Evolutionary conservation across 2,888 invertebrate species (phyloP).

Genomic region (Drymonia ruficornis): DNA sequence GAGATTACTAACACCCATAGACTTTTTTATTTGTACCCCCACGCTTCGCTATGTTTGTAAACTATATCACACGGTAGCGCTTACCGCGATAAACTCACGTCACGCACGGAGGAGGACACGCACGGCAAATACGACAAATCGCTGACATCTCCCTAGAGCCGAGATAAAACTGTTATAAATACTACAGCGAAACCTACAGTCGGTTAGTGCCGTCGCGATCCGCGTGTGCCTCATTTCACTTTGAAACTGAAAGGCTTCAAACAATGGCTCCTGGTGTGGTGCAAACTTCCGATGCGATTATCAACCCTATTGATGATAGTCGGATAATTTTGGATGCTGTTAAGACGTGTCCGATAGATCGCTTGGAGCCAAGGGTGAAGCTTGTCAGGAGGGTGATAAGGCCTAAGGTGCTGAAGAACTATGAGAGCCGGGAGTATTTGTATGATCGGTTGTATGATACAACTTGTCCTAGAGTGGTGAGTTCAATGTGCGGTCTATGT

Average conservation of each 20-base stretch:
- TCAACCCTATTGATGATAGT: constrained; percentile 43
- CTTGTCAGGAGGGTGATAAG: constrained; percentile 56
- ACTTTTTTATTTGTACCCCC: no score
- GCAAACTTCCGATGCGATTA: constrained; percentile 59
- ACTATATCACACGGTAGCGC: not conserved
- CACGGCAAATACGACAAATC: constrained; percentile 47
- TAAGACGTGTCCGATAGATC: constrained; percentile 59
- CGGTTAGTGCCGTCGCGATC: constrained; percentile 62
- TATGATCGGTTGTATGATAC: constrained; percentile 73
- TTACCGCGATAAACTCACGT: not conserved
- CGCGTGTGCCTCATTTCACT: constrained; percentile 49
- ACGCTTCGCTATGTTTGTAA: not conserved
- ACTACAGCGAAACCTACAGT: constrained; percentile 53
- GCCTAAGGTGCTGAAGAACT: constrained; percentile 73
- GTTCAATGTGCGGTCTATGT: constrained; percentile 33
- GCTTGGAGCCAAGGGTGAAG: constrained; percentile 42
- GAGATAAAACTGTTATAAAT: constrained; percentile 75
- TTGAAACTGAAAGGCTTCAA: constrained; percentile 8
- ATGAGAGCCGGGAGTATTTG: constrained; percentile 63
- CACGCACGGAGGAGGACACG: no score
- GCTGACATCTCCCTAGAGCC: constrained; percentile 32
- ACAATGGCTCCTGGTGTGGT: constrained; percentile 73
- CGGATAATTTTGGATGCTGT: constrained; percentile 33
- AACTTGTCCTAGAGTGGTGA: constrained; percentile 69
- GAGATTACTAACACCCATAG: no score